Evolutionary conservation across 2,113 vertebrate genomes (phyloP).

Genomic region (Colaptes auratus): DNA sequence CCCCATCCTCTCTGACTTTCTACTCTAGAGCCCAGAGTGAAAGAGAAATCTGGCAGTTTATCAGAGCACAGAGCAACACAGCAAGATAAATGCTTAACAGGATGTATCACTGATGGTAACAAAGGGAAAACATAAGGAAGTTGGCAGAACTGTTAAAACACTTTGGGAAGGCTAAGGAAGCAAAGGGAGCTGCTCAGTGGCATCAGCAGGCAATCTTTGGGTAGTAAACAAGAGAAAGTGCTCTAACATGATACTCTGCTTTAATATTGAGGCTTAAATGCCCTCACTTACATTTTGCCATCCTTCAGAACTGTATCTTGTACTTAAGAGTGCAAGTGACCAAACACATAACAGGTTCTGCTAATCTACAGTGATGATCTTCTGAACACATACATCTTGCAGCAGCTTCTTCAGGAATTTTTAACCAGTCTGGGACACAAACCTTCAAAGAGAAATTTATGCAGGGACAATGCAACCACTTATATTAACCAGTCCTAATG

Average conservation of each 20-base stretch:
- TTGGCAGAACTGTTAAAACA: background rate
- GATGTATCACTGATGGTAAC: background rate
- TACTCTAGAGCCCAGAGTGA: background rate
- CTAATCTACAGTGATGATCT: background rate
- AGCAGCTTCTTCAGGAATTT: background rate
- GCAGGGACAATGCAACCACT: background rate
- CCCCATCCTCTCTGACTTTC: background rate
- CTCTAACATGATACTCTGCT: background rate
- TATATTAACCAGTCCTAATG: background rate
- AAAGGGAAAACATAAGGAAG: background rate
- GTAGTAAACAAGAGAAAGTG: background rate
- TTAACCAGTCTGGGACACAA: background rate
- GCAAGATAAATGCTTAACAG: background rate
- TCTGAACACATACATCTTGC: background rate
- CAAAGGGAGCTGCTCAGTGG: background rate
- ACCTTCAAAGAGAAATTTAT: background rate
- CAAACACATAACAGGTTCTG: background rate
- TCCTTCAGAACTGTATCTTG: background rate
- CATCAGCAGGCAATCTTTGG: background rate
- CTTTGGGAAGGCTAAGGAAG: background rate
- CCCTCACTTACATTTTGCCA: background rate
- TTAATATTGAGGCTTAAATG: background rate
- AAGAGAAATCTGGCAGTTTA: background rate
- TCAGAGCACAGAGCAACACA: rapidly evolving
- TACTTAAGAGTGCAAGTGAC: background rate